Base-by-base conservation (phyloP, 1,140 invertebrate genomes). In the Pinna nobilis region DNA sequence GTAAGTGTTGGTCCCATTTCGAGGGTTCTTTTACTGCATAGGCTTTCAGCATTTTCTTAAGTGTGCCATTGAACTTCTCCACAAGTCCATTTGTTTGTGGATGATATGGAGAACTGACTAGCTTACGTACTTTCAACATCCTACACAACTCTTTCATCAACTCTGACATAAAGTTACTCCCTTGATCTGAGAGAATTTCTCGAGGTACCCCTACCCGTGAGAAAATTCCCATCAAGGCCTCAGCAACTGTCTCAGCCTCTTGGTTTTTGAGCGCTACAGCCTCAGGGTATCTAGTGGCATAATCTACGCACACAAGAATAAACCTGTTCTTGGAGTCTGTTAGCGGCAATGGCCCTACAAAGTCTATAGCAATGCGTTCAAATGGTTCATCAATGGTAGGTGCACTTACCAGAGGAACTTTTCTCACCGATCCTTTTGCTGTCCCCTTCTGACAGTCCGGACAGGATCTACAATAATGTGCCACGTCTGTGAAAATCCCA, bases 141-240 rank as follows among this genome's bases (percentile, higher is more conserved):
- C 72, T 49, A 59, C 77, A 77, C 4, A 79, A 57, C 39, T 74
- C 69, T 20, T 51, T 57, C 6, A 80, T 33, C 6, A 44, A 75
- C 72, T 66, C 25, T 39, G 69, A 71, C 55, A 66, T 69, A 51
- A 83, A 77, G 32, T 83, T 60, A 28, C 64, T 66, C 37, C 86
- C 89, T 70, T 87, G 84, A 70, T 90, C 88, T 0, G 86, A 74
- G 23, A 85, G 75, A 9, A 89, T 78, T n/a, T 81, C 69, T 15
- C 78, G 44, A 1, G 89, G 88, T 6, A 85, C 72, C 25, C 90
- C 90, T 70, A 83, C 86, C 11, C 84, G 68, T 55, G 50, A 50
- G 33, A 74, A 63, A 18, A 77, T 25, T 25, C 65, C 61, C 50
- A 66, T 78, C 13, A 75, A 44, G 5, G 13, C 60, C 33, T 69